Conservation (phyloP, 2,113 vertebrate species). For the Rhabdomys dilectus region DNA sequence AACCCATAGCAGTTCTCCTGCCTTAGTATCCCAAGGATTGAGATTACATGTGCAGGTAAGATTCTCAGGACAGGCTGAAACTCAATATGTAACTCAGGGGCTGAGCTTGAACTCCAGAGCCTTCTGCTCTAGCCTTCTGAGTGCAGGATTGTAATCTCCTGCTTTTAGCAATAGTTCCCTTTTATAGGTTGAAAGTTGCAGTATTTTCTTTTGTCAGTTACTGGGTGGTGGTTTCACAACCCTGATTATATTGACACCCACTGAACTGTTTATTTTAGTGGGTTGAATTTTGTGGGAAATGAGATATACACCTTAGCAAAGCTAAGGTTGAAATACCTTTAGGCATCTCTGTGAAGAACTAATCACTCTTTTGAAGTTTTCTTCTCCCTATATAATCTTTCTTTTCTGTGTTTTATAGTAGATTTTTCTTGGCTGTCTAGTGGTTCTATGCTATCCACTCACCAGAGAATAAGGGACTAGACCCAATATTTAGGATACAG, state of each 20-base stretch:
- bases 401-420: slow-evolving; percentile 1
- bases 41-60: not conserved
- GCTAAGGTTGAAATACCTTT: not conserved
- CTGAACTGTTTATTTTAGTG: not conserved
- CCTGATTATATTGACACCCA: not conserved
- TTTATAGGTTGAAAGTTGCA: not conserved
- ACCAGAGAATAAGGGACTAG: not conserved
- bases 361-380: not conserved
- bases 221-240: not conserved
- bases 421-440: not conserved
- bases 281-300: not conserved
- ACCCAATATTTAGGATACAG: not conserved
- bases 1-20: not conserved
- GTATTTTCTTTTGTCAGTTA: not conserved
- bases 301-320: slow-evolving; percentile 1
- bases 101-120: not conserved
- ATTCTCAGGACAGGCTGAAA: not conserved
- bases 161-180: not conserved
- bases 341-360: not conserved
- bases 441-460: not conserved
- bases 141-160: not conserved
- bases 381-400: not conserved
- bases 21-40: not conserved
- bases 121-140: not conserved
- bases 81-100: not conserved